Base-by-base conservation (phyloP, 2,113 vertebrate species). In the Tenrec ecaudatus region DNA sequence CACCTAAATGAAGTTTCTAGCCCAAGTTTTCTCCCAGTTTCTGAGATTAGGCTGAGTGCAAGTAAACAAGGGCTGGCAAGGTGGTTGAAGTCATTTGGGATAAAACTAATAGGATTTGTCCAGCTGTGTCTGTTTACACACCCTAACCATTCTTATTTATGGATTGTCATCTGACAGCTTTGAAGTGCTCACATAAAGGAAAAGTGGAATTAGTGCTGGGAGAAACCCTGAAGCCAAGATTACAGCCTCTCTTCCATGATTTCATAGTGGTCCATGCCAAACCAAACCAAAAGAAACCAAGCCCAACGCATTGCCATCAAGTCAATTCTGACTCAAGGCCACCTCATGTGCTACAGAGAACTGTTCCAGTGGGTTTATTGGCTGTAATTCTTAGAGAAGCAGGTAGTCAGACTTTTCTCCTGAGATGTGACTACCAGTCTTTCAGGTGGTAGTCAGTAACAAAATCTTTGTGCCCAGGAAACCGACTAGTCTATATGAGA, bases 91-190 rank as follows among this genome's bases (percentile, higher is more conserved):
- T 73, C 79, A 83, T 57, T 84, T 87, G 27, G 22, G 75, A 82
- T 84, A 57, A 69, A 31, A 73, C 31, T 71, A 85, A 95, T 38
- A 90, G 40, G 82, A 80, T 92, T 90, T 93, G 4, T 58, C 58
- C 83, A 78, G 33, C 83, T 92, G 73, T 62, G 58, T 94, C 90
- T 92, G 31, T 78, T 94, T 86, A 47, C 17, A 86, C 17, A 53
- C 47, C 47, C 47, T 14, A 53, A 53, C 47, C 47, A 76, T 69
- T 86, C 78, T 92, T 95, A 89, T 57, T 85, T 79, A 94, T 66
- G 91, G 86, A 79, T 47, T 88, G 23, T 31, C 79, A 29, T 66
- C 69, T 83, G 88, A 93, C 20, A 76, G 76, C 12, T 86, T 91
- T 90, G 69, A 93, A 82, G 85, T 25, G 4, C 33, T 82, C 11